phyloP scores from a whole-genome alignment of 2,797 vertebrate genomes.

The Sebastes oblongus region DNA sequence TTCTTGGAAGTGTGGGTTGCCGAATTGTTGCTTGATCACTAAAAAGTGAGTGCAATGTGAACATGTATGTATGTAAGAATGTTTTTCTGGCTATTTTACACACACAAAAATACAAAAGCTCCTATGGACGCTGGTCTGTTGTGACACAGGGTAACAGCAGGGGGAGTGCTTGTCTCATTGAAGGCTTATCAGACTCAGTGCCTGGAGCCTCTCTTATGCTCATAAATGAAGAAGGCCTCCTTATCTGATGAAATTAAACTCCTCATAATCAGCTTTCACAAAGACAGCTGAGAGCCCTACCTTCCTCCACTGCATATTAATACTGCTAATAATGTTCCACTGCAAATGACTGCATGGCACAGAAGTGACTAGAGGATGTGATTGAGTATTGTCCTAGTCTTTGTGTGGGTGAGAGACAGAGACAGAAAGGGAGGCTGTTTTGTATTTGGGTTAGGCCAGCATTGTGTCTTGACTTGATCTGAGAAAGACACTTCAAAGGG shows the following conservation, averaged over 20 bases:
- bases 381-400: not conserved
- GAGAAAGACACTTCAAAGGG: constrained; percentile 69
- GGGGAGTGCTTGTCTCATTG: constrained; percentile 59
- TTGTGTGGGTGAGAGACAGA: constrained; percentile 1
- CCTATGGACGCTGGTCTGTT: not conserved
- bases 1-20: not conserved
- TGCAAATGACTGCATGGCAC: constrained; percentile 15
- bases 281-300: constrained; percentile 55
- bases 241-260: constrained; percentile 75
- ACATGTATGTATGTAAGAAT: not conserved
- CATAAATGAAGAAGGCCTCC: constrained; percentile 45
- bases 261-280: constrained; percentile 68
- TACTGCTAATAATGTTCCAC: constrained; percentile 46
- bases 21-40: not conserved
- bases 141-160: constrained; percentile 54
- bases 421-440: not conserved
- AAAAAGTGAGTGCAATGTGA: not conserved
- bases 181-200: constrained; percentile 13
- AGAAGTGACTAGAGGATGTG: not conserved
- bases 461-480: constrained; percentile 53
- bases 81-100: not conserved
- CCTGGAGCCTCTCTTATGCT: constrained; percentile 19
- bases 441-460: constrained; percentile 40
- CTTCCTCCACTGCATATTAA: constrained; percentile 50
- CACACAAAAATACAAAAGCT: not conserved